Percentiles rank a stretch among this genome's conserved stretches.
phyloP scores from a whole-genome alignment of 2,113 vertebrate genomes.

The Pterocles gutturalis region DNA sequence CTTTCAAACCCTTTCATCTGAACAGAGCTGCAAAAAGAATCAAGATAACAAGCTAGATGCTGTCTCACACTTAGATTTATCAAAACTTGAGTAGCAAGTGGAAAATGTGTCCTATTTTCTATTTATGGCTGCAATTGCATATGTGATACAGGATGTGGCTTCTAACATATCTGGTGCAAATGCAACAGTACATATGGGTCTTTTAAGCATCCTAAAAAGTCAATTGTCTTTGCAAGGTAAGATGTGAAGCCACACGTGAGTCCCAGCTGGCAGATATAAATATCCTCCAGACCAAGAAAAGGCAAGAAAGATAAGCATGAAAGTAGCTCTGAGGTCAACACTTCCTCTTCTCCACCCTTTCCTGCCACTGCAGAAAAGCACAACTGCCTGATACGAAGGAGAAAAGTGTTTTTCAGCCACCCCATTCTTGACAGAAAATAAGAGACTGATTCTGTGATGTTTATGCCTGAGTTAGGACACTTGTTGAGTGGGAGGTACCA shows the following conservation, averaged over 20 bases:
- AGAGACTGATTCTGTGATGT: background rate
- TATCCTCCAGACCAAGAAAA: background rate
- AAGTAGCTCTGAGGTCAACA: background rate
- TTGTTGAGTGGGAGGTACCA: background rate
- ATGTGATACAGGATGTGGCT: background rate
- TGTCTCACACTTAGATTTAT: background rate
- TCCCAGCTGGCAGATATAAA: background rate
- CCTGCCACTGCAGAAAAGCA: background rate
- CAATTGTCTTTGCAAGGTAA: background rate
- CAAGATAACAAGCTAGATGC: background rate
- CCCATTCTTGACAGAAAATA: background rate
- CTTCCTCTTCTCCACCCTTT: background rate
- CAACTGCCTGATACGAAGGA: background rate
- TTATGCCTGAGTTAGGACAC: background rate
- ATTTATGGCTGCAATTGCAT: background rate
- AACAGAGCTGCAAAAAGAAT: background rate
- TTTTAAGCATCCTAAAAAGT: background rate
- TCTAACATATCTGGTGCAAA: background rate
- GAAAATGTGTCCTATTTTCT: background rate
- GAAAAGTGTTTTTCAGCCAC: background rate
- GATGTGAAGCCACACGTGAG: background rate
- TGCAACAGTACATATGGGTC: background rate
- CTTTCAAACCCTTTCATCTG: background rate
- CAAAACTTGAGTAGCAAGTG: background rate
- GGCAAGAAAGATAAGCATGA: background rate